These are phyloP conservation scores for Portevinia maculata DNA, from an alignment of 2,888 invertebrate genomes.

Conservation along the genomic window DNA sequence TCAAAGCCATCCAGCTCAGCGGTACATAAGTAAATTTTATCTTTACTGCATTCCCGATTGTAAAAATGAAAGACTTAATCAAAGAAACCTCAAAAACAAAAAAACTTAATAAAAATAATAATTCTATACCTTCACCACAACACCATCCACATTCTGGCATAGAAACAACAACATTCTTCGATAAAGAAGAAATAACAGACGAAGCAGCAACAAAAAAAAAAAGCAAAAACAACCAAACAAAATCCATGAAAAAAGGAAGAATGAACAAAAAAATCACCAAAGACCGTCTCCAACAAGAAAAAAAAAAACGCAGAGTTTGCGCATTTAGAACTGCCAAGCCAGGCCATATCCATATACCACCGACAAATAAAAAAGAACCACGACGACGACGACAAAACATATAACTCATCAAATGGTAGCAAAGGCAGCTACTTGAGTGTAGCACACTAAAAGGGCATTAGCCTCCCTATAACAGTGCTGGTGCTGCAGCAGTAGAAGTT, in stretches of 20 bases:
- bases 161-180: constrained; percentile 29
- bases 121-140: constrained; percentile 26
- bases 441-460: constrained; percentile 68
- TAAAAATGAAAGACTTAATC: constrained; percentile 52
- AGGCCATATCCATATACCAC: constrained; percentile 15
- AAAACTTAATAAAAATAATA: not conserved
- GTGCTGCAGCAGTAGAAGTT: constrained; percentile 17
- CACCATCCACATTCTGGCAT: not conserved
- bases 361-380: constrained; percentile 59
- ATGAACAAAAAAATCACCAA: constrained; percentile 31
- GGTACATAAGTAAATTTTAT: constrained; percentile 60
- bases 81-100: constrained; percentile 30
- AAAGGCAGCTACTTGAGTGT: constrained; percentile 26
- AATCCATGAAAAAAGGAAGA: constrained; percentile 20
- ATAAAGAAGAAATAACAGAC: constrained; percentile 49
- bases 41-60: constrained; percentile 56
- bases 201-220: constrained; percentile 22
- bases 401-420: constrained; percentile 64
- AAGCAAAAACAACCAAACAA: not conserved
- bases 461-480: constrained; percentile 49
- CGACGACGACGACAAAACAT: constrained; percentile 43
- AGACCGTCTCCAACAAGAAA: constrained; percentile 24
- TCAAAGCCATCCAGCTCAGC: constrained; percentile 24
- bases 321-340: constrained; percentile 56
- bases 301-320: constrained; percentile 66